Evolutionary conservation across 2,888 invertebrate genomes (phyloP), one percentile per base, ranked within the genome.

Genomic region (Tetramorium bicarinatum): DNA sequence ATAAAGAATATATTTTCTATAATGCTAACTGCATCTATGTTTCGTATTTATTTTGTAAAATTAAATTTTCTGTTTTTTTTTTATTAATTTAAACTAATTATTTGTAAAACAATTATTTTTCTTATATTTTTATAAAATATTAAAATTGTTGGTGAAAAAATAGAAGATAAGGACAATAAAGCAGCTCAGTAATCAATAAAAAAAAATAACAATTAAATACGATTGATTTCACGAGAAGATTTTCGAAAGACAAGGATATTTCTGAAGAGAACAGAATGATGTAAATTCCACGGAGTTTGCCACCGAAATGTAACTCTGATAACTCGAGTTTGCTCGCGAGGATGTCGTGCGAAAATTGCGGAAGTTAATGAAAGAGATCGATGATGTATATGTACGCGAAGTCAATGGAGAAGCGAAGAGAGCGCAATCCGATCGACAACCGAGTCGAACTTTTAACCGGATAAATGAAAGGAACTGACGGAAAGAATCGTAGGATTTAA

Each of bases 401-500:
- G 34, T 59, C 56, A 47, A 79, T 18, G 34, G 66, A 47, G 47
- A 34, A 71, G 34, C 38, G 41, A 7, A 52, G 38, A 34, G 25
- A n/a, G 38, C 13, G 54, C 67, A 52, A 77, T 54, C 41, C 41
- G 59, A 71, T 79, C 79, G 72, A 79, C 79, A 72, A 79, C 47
- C 71, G 34, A 47, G 71, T 59, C 59, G 38, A 79, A 86, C 56
- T 88, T 89, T 89, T 89, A 86, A 89, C 87, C 88, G 80, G 79
- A 86, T 83, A 75, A 85, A 87, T 76, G 82, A 76, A 75, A 80
- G 80, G 80, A 77, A 72, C 66, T 64, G 59, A 64, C 75, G 82
- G 77, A 87, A 88, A 88, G 88, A 89, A 88, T 87, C 86, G 85
- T 87, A 89, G 88, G 90, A 90, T 89, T 89, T 89, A 89, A 89